A percentile compares a stretch with the other conserved stretches of the same genome.
These are phyloP conservation scores for Polyploca ridens DNA, from an alignment of 2,888 invertebrate species.

Conservation along the genomic window DNA sequence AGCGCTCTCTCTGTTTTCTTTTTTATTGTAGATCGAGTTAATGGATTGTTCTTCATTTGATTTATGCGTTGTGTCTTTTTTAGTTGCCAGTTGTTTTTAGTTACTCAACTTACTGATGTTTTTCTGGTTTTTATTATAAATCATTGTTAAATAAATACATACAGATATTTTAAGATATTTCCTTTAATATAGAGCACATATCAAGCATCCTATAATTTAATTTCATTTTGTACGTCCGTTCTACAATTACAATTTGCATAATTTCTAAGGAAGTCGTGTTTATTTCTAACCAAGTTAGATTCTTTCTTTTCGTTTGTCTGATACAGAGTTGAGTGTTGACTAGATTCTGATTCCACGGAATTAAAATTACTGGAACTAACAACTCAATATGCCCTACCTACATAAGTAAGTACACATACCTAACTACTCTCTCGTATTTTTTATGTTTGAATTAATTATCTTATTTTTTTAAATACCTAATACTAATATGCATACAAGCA, in stretches of 20 bases:
- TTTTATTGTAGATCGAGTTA: conserved; percentile 76
- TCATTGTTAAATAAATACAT: neutral
- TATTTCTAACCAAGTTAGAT: neutral
- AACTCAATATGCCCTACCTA: neutral
- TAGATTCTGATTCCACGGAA: neutral
- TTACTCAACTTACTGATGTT: neutral
- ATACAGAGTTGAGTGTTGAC: conserved; percentile 1
- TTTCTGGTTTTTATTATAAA: neutral
- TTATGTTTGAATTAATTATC: too few species aligned
- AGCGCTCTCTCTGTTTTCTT: conserved; percentile 53
- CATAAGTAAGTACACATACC: too few species aligned
- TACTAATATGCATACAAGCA: too few species aligned
- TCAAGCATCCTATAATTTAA: too few species aligned
- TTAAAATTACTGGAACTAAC: neutral
- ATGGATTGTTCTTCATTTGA: conserved; percentile 83
- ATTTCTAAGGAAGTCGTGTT: neutral
- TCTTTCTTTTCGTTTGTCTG: neutral
- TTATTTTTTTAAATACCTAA: too few species aligned
- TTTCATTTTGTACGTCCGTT: too few species aligned
- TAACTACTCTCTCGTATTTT: too few species aligned
- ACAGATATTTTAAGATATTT: too few species aligned
- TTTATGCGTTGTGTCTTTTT: conserved; percentile 71
- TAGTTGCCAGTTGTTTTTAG: conserved; percentile 40
- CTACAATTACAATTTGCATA: neutral
- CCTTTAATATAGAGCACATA: too few species aligned